These are phyloP conservation scores for Stylophora pistillata DNA, from an alignment of 64 coral and sea anemone species.

Conservation along the genomic window DNA sequence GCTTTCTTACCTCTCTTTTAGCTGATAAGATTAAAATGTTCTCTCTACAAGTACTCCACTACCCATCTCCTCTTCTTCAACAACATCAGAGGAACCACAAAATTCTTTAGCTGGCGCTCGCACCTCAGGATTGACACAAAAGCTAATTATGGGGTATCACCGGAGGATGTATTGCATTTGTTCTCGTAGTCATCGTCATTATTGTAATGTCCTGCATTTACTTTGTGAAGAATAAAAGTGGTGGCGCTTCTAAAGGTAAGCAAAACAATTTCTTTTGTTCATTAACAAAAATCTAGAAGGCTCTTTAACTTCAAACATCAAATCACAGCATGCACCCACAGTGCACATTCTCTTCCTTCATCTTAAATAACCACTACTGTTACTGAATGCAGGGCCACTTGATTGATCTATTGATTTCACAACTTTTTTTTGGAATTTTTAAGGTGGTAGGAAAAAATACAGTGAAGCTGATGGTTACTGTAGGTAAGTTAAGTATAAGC, in stretches of 20 bases:
- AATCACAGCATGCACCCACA: no score
- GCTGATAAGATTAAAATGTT: background rate
- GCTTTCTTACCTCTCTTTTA: no score
- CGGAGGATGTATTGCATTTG: slow-evolving; percentile 20
- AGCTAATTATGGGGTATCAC: slow-evolving; percentile 9
- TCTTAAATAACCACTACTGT: no score
- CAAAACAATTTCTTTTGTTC: background rate
- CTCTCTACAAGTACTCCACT: background rate
- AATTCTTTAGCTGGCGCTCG: no score
- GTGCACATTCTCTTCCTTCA: no score
- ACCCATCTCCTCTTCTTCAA: background rate
- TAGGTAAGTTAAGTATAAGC: background rate
- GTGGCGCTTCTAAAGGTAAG: slow-evolving; percentile 6
- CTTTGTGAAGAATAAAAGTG: no score
- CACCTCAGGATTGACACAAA: background rate
- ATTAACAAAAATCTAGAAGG: no score
- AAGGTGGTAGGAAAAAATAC: background rate
- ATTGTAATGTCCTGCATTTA: background rate
- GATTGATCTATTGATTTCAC: background rate
- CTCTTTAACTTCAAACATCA: no score
- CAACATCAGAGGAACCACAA: background rate
- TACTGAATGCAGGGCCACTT: no score
- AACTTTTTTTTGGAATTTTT: background rate
- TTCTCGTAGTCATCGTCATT: background rate
- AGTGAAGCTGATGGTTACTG: slow-evolving; percentile 32